phyloP scores from a whole-genome alignment of 2,888 invertebrate species.

The Chrysina gloriosa region DNA sequence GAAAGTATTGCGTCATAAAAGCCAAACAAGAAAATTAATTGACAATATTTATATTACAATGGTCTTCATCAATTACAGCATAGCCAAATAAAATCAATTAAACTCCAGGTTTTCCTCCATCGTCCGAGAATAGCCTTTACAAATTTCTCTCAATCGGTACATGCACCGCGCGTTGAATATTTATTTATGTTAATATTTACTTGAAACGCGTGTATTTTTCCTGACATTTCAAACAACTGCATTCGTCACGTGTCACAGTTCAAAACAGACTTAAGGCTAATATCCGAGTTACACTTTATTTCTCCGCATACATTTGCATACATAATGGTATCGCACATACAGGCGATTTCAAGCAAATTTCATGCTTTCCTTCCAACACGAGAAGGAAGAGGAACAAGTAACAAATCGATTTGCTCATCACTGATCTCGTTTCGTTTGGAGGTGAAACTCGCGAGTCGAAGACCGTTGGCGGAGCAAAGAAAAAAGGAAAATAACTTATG shows the following conservation, averaged over 20 bases:
- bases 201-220: slow-evolving; percentile 15
- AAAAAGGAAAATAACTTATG: no score
- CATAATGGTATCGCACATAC: slow-evolving; percentile 50
- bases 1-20: no score
- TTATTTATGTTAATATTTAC: slow-evolving; percentile 29
- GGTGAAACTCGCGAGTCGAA: no score
- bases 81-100: neutral
- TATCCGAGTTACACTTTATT: slow-evolving; percentile 37
- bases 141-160: slow-evolving; percentile 14
- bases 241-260: slow-evolving; percentile 29
- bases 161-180: neutral
- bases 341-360: slow-evolving; percentile 50
- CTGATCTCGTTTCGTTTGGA: no score
- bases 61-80: no score
- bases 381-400: slow-evolving; percentile 37
- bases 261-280: slow-evolving; percentile 9
- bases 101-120: neutral
- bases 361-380: slow-evolving; percentile 48
- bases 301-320: slow-evolving; percentile 53
- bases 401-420: no score
- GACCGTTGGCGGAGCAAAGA: no score
- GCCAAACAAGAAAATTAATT: no score
- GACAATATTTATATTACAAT: no score
- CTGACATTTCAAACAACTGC: neutral
- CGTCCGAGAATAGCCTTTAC: neutral